These are phyloP conservation scores for Ranitomeya imitator DNA, from an alignment of 2,113 vertebrate species.

Conservation along the genomic window DNA sequence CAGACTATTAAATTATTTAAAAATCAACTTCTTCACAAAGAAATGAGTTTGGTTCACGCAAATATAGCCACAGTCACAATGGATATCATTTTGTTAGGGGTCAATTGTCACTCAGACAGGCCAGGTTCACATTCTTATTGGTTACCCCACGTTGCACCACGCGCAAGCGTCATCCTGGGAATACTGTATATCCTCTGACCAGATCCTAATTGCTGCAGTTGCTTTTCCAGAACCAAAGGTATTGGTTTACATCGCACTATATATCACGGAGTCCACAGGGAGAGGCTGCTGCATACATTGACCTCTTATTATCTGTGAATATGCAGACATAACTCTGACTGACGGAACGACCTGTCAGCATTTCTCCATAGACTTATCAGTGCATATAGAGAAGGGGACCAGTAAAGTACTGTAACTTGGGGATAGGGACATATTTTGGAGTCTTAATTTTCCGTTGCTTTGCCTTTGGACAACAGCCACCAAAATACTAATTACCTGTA, in stretches of 20 bases:
- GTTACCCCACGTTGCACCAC: conserved; percentile 10
- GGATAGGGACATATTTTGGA: neutral
- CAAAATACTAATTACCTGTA: conserved; percentile 43
- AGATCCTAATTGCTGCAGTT: neutral
- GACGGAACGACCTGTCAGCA: neutral
- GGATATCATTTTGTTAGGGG: neutral
- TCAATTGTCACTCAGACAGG: neutral
- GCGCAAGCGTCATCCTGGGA: neutral
- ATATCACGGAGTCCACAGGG: neutral
- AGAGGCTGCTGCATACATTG: neutral
- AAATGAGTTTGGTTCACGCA: neutral
- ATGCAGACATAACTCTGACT: conserved; percentile 14
- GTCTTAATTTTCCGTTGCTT: conserved; percentile 37
- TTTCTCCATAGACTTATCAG: neutral
- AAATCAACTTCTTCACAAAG: neutral
- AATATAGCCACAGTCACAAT: neutral
- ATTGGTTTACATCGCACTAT: neutral
- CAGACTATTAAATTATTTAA: too few relatives aligned
- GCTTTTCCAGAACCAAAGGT: neutral
- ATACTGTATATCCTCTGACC: neutral
- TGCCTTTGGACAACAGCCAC: conserved; percentile 12
- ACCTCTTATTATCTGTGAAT: neutral
- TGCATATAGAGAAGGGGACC: neutral
- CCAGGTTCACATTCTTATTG: neutral
- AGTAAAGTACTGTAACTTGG: conserved; percentile 14